A percentile compares a stretch with the other conserved stretches of the same genome.
phyloP scores from a whole-genome alignment of 2,888 invertebrate species.

The Chymomyza caudatula region DNA sequence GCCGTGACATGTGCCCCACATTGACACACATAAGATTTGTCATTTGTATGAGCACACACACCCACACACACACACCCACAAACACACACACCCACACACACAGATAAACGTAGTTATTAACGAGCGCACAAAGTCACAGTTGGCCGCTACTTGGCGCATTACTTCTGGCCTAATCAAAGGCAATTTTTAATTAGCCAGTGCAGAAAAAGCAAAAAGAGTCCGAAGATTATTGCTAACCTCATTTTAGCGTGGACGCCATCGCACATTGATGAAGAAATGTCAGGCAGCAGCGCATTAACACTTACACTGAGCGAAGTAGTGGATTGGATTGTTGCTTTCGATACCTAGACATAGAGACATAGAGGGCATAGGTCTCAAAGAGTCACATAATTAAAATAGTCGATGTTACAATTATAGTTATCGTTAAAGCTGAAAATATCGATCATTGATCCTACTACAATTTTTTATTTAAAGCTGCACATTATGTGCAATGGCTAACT shows the following conservation, averaged over 20 bases:
- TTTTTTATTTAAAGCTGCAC: no score
- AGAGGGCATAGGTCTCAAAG: no score
- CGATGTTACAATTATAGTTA: no score
- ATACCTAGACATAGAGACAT: no score
- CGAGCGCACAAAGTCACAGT: background rate
- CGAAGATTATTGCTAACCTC: conserved; percentile 22
- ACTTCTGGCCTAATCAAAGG: conserved; percentile 58
- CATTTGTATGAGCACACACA: background rate
- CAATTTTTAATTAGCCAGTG: conserved; percentile 61
- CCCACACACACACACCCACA: background rate
- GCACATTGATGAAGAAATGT: conserved; percentile 63
- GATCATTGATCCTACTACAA: no score
- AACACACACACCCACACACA: background rate
- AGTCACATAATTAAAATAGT: no score
- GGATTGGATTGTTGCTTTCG: no score
- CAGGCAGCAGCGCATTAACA: conserved; percentile 58
- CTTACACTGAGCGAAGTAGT: conserved; percentile 18
- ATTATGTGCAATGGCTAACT: no score
- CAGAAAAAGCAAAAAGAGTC: background rate
- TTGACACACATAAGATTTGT: conserved; percentile 42
- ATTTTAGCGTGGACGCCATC: background rate
- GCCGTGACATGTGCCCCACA: conserved; percentile 23
- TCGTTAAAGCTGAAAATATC: no score
- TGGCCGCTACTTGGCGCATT: conserved; percentile 31
- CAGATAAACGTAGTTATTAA: background rate